Evolutionary conservation across 2,797 vertebrate species (phyloP), one percentile per base, ranked within the genome.

Genomic region (Pithecia hirsuta): DNA sequence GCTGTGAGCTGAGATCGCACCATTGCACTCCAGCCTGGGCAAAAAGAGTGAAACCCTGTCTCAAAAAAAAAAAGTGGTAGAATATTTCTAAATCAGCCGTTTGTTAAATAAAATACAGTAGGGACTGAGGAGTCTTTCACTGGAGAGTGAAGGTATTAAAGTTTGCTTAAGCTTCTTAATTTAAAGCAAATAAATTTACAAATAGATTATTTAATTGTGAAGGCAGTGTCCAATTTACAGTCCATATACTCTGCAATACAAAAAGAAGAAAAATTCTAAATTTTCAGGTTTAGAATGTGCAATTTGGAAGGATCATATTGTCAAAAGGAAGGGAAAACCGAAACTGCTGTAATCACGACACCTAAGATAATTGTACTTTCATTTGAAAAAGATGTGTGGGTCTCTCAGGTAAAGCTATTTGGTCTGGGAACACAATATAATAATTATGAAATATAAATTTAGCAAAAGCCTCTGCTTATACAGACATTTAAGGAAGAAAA

Each of bases 271-370:
- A 52, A 80, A 24, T 41, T 70, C 76, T 86, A 83, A 50, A 50
- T 95, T 95, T 82, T 95, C 88, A 89, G 48, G 64, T 84, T 90
- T 57, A 64, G 36, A 85, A 91, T 81, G 22, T 81, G 30, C 72
- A 41, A 5, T 81, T 67, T 76, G 88, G 36, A 96, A 96, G 41
- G 41, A 10, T 33, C 41, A 33, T 22, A 17, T 44, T 79, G 20
- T 76, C 86, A 44, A 85, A 91, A 75, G 52, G 46, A 64, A 48
- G n/a, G 36, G 4, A 7, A 67, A 55, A 33, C 2, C 36, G 59
- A 46, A 7, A 4, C 33, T 84, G 26, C 33, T 91, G 1, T 48
- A 72, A 48, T 78, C 5, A 19, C 15, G 26, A 48, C 17, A 36
- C 33, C 59, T 85, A 33, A 72, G 64, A 57, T 50, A 87, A 75